Conservation (phyloP, 1,140 invertebrate species). For the Eumeta japonica region DNA sequence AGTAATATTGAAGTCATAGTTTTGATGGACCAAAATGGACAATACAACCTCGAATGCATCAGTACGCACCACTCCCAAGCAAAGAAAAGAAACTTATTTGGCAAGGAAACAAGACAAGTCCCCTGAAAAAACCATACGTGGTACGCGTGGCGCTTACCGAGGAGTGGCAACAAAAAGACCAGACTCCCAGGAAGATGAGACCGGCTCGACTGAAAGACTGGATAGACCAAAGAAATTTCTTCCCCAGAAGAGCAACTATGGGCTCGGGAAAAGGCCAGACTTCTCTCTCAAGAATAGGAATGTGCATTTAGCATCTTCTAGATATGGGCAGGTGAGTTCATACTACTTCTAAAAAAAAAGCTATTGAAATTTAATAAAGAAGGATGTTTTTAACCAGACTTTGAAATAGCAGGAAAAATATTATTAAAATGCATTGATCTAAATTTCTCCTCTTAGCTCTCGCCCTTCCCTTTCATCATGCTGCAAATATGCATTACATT, state of each 20-base stretch:
- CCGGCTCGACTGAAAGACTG: constrained; percentile 43
- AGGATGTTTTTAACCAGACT: no score
- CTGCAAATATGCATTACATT: no score
- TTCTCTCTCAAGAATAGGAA: constrained; percentile 50
- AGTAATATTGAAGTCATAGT: constrained; percentile 14
- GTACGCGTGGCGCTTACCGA: constrained; percentile 43
- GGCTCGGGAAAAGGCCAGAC: constrained; percentile 46
- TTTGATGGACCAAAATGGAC: constrained; percentile 46
- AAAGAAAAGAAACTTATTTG: constrained; percentile 49
- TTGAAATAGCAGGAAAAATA: no score
- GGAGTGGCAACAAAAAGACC: constrained; percentile 39
- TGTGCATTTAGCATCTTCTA: constrained; percentile 46
- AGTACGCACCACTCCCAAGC: constrained; percentile 38
- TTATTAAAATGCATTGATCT: no score
- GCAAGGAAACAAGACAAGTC: constrained; percentile 55
- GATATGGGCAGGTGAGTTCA: constrained; percentile 50
- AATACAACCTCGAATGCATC: constrained; percentile 50
- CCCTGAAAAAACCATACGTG: constrained; percentile 50
- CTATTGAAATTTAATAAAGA: no score
- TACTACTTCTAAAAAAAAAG: constrained; percentile 4
- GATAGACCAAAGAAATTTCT: constrained; percentile 54
- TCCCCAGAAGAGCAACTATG: constrained; percentile 43
- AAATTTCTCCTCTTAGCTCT: no score
- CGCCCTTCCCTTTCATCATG: no score
- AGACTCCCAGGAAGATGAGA: constrained; percentile 40